A percentile compares a stretch with the other conserved stretches of the same genome.
phyloP scores from a whole-genome alignment of 2,888 invertebrate genomes.

The Helobdella robusta region DNA sequence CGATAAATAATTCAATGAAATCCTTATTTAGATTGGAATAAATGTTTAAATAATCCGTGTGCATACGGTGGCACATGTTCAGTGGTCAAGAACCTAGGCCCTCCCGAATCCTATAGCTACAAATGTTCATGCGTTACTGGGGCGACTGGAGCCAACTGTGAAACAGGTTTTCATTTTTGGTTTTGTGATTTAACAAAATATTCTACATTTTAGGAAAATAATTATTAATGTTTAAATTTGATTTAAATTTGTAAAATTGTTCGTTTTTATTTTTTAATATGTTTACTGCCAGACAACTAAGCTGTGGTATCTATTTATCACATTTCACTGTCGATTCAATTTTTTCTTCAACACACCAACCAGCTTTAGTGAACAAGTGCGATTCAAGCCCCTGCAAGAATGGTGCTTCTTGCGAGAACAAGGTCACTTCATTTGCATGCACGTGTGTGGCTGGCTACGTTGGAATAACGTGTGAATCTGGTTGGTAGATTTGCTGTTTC shows the following conservation, averaged over 20 bases:
- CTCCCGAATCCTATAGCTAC: not conserved
- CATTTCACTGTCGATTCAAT: too few species aligned
- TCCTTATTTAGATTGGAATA: constrained; percentile 23
- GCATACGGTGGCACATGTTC: constrained; percentile 25
- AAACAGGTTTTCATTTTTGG: constrained; percentile 19
- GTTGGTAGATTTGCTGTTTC: not conserved
- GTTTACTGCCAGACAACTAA: too few species aligned
- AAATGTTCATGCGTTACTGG: constrained; percentile 19
- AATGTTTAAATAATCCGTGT: constrained; percentile 25
- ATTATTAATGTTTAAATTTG: too few species aligned
- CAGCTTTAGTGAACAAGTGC: constrained; percentile 20
- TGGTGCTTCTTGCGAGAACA: constrained; percentile 17
- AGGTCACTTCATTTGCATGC: constrained; percentile 20
- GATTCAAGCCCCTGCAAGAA: constrained; percentile 13
- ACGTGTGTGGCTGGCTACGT: constrained; percentile 19
- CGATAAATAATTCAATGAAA: too few species aligned
- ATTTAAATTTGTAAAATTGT: too few species aligned
- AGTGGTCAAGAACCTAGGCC: not conserved
- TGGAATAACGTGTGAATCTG: constrained; percentile 26
- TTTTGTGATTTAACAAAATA: not conserved
- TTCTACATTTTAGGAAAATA: too few species aligned
- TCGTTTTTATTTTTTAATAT: too few species aligned
- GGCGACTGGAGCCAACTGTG: constrained; percentile 22
- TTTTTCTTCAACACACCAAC: not conserved
- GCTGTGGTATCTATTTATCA: too few species aligned